phyloP scores from a whole-genome alignment of 2,888 invertebrate genomes.

The Sycophila texana region DNA sequence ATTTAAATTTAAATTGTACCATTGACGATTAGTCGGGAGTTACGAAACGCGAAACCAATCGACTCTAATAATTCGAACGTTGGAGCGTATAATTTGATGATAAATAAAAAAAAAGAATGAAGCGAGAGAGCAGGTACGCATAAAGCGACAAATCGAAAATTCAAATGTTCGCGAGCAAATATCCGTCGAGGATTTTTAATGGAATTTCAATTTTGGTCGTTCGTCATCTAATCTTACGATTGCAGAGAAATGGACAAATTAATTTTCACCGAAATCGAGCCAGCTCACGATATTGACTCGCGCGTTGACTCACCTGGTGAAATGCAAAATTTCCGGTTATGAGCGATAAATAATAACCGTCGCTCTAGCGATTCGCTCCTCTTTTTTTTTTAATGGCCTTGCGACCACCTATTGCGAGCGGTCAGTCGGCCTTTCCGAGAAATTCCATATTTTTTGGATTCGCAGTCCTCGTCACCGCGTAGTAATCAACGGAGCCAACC shows the following conservation, averaged over 20 bases:
- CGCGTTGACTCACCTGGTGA: not conserved
- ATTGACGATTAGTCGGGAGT: no score
- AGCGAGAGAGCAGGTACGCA: no score
- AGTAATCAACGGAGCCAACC: not conserved
- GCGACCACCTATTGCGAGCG: slow-evolving; percentile 25
- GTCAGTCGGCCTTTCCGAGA: slow-evolving; percentile 29
- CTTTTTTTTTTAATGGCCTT: not conserved
- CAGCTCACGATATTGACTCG: not conserved
- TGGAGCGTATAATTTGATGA: no score
- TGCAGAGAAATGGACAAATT: slow-evolving; percentile 35
- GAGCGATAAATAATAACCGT: slow-evolving; percentile 52
- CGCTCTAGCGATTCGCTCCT: slow-evolving; percentile 39
- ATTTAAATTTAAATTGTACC: no score
- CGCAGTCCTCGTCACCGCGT: not conserved
- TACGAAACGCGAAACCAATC: no score
- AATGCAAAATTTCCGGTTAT: slow-evolving; percentile 46
- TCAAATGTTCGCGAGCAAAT: no score
- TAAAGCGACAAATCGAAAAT: no score
- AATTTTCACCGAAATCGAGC: slow-evolving; percentile 18
- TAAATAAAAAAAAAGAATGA: no score
- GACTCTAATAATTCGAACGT: no score
- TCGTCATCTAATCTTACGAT: slow-evolving; percentile 26
- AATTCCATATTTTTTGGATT: slow-evolving; percentile 42
- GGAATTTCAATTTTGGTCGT: slow-evolving; percentile 8
- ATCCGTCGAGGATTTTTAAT: not conserved